Base-by-base conservation (phyloP, 2,888 invertebrate species). In the Auanema sp. region DNA sequence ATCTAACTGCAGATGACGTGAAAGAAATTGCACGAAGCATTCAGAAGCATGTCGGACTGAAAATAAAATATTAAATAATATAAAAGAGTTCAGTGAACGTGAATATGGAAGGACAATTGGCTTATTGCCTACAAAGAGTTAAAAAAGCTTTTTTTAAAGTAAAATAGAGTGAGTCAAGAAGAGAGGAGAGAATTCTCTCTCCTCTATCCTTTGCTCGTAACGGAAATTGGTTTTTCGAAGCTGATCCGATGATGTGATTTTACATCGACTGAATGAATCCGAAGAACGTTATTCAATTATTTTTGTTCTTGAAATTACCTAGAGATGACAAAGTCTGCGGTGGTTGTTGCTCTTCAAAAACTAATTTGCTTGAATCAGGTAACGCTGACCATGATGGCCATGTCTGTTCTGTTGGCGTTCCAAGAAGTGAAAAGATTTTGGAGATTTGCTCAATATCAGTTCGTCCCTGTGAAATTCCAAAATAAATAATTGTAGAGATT, bases 381-480 rank as follows among this genome's bases (percentile, higher is more conserved):
- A 71, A 66, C 43, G 55, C 62, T 44, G 66, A 57, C 80, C 80
- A 81, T n/a, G 66, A 72, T 1, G 79, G 79, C 80, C 80, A 80
- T 44, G 57, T 75, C 23, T 61, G 43, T 10, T 68, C 66, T 23
- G 65, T 71, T n/a, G 80, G 80, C 14, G 77, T 80, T 18, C 80
- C 80, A 12, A 80, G 67, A 4, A 77, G 65, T 11, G 64, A 55
- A 50, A 79, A 79, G 2, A 80, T 70, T 8, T 68, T 60, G 10
- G 75, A 72, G n/a, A 80, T 74, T 54, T 80, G 80, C 49, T 80
- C 80, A 41, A 80, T 68, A 56, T 80, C 80, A 63, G 72, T 79
- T 23, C 72, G 58, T n/a, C 81, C 81, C 80, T 81, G 52, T 49
- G 76, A 52, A 50, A 47, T 40, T 5, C 3, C 33, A 33, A 33